These are phyloP conservation scores for Garra rufa DNA, from an alignment of 2,113 vertebrate genomes.

Conservation along the genomic window DNA sequence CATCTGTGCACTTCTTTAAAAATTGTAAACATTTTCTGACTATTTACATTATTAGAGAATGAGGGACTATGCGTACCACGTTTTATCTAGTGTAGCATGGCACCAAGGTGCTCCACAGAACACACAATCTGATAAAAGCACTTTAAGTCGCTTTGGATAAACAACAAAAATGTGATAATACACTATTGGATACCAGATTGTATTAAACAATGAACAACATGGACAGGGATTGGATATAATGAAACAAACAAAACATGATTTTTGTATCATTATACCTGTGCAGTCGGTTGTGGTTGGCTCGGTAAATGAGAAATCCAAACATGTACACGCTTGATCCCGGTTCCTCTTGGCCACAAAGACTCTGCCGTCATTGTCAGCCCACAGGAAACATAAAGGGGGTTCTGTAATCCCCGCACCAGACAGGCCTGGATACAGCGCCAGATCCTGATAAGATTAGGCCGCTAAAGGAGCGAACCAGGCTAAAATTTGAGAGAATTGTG, in stretches of 20 bases:
- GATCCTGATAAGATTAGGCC: conserved; percentile 64
- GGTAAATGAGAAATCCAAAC: conserved; percentile 22
- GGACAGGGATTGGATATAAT: conserved; percentile 2
- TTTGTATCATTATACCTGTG: conserved; percentile 13
- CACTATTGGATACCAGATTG: background rate
- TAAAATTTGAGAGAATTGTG: conserved; percentile 57
- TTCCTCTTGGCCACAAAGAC: conserved; percentile 40
- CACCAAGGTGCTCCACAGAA: background rate
- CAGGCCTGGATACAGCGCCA: conserved; percentile 58
- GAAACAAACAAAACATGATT: background rate
- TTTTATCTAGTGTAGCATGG: background rate
- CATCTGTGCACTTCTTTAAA: background rate
- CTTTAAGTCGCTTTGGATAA: background rate
- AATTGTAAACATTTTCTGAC: too few species aligned
- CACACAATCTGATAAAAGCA: background rate
- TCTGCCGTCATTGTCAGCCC: conserved; percentile 49
- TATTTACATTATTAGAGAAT: background rate
- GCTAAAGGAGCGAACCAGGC: conserved; percentile 42
- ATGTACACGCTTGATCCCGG: conserved; percentile 35
- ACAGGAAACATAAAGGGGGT: conserved; percentile 60
- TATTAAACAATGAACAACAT: background rate
- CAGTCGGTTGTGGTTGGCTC: conserved; percentile 3
- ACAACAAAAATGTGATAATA: background rate
- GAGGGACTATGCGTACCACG: background rate
- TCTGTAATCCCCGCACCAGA: conserved; percentile 60